Conservation (phyloP, 2,113 vertebrate genomes). For the rat (Rattus norvegicus) region GRCr8 NC_086028.1:72421501-72422000, state of each 20-base stretch:
- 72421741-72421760: no score
- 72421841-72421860: neutral
- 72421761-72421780: no score
- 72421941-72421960: constrained; percentile 35
- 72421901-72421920: neutral
- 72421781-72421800: no score
- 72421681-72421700: no score
- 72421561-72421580: constrained; percentile 12
- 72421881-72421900: neutral
- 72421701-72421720: no score
- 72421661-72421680: no score
- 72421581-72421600: neutral
- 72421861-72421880: neutral
- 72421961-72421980: constrained; percentile 36
- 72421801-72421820: no score
- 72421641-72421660: constrained; percentile 29
- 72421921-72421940: neutral
- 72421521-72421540: constrained; percentile 38
- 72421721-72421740: no score
- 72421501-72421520: neutral
- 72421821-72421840: neutral
- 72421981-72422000: neutral
- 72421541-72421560: constrained; percentile 15
- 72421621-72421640: neutral
- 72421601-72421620: neutral